Conservation (phyloP, 2,113 vertebrate genomes). For the Perognathus longimembris region DNA sequence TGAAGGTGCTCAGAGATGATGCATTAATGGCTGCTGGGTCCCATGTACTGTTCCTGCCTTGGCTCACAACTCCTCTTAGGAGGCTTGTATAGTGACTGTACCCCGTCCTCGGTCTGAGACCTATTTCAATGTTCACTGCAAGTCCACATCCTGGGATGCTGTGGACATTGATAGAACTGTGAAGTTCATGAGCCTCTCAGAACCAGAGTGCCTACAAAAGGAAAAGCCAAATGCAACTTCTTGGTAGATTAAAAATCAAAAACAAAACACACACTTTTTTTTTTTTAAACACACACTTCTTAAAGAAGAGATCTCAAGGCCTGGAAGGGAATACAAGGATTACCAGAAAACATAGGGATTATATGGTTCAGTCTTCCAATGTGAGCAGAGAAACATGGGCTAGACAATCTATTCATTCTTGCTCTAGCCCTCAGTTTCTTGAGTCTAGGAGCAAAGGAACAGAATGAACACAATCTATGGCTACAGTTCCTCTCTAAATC, state of each 20-base stretch:
- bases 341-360: accelerated
- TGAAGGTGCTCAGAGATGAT: not conserved
- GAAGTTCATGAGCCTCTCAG: not conserved
- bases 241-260: no score
- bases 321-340: not conserved
- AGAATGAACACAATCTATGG: not conserved
- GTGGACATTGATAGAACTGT: not conserved
- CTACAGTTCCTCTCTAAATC: not conserved
- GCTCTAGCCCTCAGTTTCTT: not conserved
- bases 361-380: not conserved
- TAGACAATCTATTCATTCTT: not conserved
- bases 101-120: not conserved
- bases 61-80: accelerated
- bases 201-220: not conserved
- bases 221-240: not conserved
- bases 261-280: no score
- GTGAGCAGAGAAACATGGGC: not conserved
- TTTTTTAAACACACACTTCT: not conserved
- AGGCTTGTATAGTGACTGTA: not conserved
- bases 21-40: no score
- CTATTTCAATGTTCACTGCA: not conserved
- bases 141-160: not conserved
- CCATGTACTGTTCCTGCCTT: not conserved
- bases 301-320: no score
- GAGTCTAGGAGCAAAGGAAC: not conserved